Base-by-base conservation (phyloP, 2,888 invertebrate genomes). In the Neria commutata region DNA sequence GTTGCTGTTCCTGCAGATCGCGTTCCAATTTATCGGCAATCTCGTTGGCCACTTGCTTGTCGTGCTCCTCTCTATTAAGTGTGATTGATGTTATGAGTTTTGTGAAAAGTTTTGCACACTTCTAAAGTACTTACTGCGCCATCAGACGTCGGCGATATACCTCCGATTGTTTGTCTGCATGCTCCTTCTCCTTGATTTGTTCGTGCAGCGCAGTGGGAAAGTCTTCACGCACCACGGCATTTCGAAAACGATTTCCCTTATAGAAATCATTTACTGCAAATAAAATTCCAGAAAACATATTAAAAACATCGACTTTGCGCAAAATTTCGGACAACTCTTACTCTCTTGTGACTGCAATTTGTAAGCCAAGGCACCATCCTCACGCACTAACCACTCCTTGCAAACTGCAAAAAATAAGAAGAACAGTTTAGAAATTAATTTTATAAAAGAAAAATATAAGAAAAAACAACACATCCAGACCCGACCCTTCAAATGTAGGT, bases 341-440 rank as follows among this genome's bases (percentile, higher is more conserved):
- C 92, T 91, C 84, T 93, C 92, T 84, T 92, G 87, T 72, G 89
- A 89, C 80, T 93, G 93, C 29, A 93, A 84, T 67, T 87, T 87
- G 80, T 92, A 89, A 8, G 93, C 92, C 72, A 92, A 79, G 17
- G 91, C 92, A 65, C 90, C 89, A 81, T 93, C 93, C 83, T 93
- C 93, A 72, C 91, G 88, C 29, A 93, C 89, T 69, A 90, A 83
- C 91, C 92, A 93, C 81, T 92, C 90, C 69, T 89, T 87, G 75
- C 92, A 90, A 59, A 92, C 91, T 89, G 83, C 54, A 83, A 83
- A 67, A 71, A 67, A 47, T 17, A 26, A 1, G 14, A 3, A 19
- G 47, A 53, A 52, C 49, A 24, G 33, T 42, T 29, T 1, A 17
- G 24, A 19, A 40, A n/a, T 11, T 19, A 47, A n/a, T n/a, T n/a